Evolutionary conservation across 2,797 vertebrate genomes (phyloP).

Genomic region (Delichon dasypus): DNA sequence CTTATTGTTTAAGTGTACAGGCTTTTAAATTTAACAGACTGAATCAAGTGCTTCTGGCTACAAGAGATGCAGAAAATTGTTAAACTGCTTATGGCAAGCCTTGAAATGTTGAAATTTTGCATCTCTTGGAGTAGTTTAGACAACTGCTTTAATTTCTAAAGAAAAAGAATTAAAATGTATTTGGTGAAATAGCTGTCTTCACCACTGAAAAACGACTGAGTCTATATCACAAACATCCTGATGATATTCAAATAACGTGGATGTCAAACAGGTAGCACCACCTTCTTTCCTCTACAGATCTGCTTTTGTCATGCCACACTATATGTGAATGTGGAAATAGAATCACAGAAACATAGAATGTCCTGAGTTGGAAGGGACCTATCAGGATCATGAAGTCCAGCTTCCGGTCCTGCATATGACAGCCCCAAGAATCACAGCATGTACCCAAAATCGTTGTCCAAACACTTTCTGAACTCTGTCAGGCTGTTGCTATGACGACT

Average conservation of each 20-base stretch:
- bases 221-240: neutral
- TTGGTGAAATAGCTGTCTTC: neutral
- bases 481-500: neutral
- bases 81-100: neutral
- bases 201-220: neutral
- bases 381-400: too few species aligned
- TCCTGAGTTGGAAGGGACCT: neutral
- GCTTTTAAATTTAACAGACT: neutral
- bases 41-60: neutral
- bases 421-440: neutral
- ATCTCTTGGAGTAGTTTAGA: neutral
- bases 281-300: neutral
- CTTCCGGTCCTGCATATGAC: neutral
- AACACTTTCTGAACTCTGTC: neutral
- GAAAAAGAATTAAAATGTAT: neutral
- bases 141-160: neutral
- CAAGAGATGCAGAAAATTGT: neutral
- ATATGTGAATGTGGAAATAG: neutral
- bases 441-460: neutral
- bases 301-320: neutral
- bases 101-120: neutral
- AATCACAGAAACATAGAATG: neutral
- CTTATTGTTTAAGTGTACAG: neutral
- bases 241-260: neutral
- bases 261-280: neutral